Base-by-base conservation (phyloP, 2,113 vertebrate species). In the Camelus bactrianus region DNA sequence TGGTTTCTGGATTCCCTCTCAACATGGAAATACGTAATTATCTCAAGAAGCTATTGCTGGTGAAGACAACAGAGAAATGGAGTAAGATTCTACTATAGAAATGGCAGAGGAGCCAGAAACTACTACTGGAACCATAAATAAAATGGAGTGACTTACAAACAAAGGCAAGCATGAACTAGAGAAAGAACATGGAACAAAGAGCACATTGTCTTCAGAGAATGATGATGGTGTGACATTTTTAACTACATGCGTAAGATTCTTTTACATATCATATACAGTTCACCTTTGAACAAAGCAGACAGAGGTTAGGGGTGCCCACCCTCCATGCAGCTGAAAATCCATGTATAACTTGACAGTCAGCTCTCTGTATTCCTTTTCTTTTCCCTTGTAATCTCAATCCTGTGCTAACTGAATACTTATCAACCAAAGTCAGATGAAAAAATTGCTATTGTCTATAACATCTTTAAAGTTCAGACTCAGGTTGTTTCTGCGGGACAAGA, bases 1-100 rank as follows among this genome's bases (percentile, higher is more conserved):
- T 95, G 50, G 24, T 96, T 98, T 95, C 88, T 97, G 70, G 17
- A 87, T 97, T 97, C 97, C 84, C 10, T 67, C 48, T 93, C 91
- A 87, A 65, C n/a, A 79, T 20, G 64, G 42, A 87, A 84, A 96
- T 92, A 24, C 2, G 11, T 86, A 88, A 97, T 97, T 96, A 73
- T 94, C 67, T 70, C 2, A 95, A 69, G 42, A 86, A 84, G 17
- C 52, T 62, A 89, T 87, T 35, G 38, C 82, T 82, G 58, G 62
- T 16, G 84, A 94, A 2, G 6, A 46, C n/a, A 28, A 42, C 26
- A 9, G 70, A 82, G 38, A 72, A 62, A 73, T 79, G 81, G 76
- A 91, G 8, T 80, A 35, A 73, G 75, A 92, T 81, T 95, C 32
- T 97, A 16, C 13, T 35, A 75, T 24, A 92, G 60, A 90, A 96